These are phyloP conservation scores for Lepidurus arcticus DNA, from an alignment of 1,140 invertebrate genomes.

Conservation along the genomic window DNA sequence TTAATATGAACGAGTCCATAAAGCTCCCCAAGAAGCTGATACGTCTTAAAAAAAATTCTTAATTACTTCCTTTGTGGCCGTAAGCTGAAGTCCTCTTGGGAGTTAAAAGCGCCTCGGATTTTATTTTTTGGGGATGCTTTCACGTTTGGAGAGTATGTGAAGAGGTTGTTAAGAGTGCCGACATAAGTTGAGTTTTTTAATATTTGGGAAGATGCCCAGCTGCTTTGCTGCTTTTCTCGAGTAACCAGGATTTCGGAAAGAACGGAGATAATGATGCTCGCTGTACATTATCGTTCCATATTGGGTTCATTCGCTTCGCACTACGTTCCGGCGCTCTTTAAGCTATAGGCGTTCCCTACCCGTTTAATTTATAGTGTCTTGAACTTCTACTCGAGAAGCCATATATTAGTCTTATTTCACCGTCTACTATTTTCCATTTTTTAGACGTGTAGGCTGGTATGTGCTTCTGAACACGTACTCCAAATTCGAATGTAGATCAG, in stretches of 20 bases:
- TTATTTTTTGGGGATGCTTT: not conserved
- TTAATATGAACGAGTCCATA: no score
- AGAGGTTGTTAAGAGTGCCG: not conserved
- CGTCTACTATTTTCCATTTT: no score
- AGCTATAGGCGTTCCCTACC: no score
- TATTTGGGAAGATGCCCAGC: not conserved
- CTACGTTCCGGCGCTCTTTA: not conserved
- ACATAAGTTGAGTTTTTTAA: not conserved
- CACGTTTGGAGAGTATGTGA: not conserved
- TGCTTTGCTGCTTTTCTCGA: not conserved
- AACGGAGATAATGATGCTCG: not conserved
- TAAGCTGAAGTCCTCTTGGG: not conserved
- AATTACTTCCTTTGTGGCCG: not conserved
- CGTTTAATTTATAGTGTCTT: no score
- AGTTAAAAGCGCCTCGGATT: not conserved
- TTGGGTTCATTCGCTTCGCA: not conserved
- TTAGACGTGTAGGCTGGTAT: no score
- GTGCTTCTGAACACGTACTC: no score
- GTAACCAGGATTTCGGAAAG: not conserved
- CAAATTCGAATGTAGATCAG: no score
- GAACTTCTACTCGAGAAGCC: no score
- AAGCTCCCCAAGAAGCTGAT: not conserved
- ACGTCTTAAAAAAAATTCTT: not conserved
- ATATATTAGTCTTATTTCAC: no score
- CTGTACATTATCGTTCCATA: not conserved